These are phyloP conservation scores for Drosophila eohydei DNA, from an alignment of 2,888 invertebrate genomes.

Conservation along the genomic window DNA sequence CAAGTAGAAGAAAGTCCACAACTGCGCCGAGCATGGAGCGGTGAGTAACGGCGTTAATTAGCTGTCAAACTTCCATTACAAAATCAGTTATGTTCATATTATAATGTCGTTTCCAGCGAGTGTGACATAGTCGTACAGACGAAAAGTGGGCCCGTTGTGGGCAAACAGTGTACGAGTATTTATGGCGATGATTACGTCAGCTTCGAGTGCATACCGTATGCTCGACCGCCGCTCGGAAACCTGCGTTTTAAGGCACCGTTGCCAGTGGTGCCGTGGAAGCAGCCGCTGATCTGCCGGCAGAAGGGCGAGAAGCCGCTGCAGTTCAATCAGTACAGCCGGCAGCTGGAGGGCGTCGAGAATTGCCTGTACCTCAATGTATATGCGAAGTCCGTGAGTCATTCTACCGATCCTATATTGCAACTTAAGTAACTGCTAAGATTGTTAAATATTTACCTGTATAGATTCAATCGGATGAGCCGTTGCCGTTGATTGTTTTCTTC, in stretches of 20 bases:
- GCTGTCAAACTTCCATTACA: not conserved
- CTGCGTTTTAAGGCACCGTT: slow-evolving; percentile 83
- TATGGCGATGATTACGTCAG: slow-evolving; percentile 70
- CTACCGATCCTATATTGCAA: not conserved
- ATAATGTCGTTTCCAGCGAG: slow-evolving; percentile 7
- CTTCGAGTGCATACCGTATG: slow-evolving; percentile 80
- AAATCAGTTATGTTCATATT: not conserved
- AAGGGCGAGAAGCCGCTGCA: slow-evolving; percentile 82
- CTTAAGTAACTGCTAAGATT: not conserved
- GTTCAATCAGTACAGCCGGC: slow-evolving; percentile 74
- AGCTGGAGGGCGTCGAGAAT: slow-evolving; percentile 85
- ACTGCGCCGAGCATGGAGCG: slow-evolving; percentile 37
- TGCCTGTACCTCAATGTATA: slow-evolving; percentile 86
- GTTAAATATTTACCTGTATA: slow-evolving; percentile 3
- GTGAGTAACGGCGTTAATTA: slow-evolving; percentile 32
- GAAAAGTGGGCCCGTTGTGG: slow-evolving; percentile 73
- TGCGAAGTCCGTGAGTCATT: slow-evolving; percentile 73
- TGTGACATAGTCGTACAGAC: slow-evolving; percentile 53
- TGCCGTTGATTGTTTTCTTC: slow-evolving; percentile 85
- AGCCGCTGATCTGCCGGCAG: slow-evolving; percentile 82
- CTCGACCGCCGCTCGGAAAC: slow-evolving; percentile 84
- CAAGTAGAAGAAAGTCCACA: slow-evolving; percentile 16
- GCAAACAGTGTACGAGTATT: slow-evolving; percentile 65
- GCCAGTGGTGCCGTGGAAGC: slow-evolving; percentile 83
- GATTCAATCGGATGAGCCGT: slow-evolving; percentile 52